Evolutionary conservation across 2,888 invertebrate genomes (phyloP).

Genomic region (Busseola fusca): DNA sequence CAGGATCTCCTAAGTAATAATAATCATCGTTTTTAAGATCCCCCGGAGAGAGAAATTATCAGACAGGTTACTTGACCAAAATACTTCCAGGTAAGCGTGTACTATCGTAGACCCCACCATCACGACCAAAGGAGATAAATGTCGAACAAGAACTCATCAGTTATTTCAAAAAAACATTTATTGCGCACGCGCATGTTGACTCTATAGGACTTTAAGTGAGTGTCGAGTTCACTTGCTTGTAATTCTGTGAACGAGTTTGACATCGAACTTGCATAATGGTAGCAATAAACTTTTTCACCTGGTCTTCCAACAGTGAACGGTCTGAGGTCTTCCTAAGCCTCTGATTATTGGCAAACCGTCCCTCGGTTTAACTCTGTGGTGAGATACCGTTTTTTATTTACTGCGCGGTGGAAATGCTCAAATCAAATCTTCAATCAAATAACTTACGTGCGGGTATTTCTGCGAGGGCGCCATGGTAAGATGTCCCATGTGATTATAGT

Average conservation of each 20-base stretch:
- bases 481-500: constrained; percentile 88
- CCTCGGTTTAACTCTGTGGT: background rate
- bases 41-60: background rate
- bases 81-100: background rate
- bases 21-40: background rate
- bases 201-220: background rate
- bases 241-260: background rate
- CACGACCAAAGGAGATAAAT: background rate
- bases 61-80: background rate
- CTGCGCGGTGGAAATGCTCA: no score
- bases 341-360: background rate
- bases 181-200: background rate
- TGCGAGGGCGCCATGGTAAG: constrained; percentile 88
- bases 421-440: no score
- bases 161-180: background rate
- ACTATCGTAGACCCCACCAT: background rate
- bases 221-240: background rate
- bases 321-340: background rate
- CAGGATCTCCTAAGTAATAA: background rate
- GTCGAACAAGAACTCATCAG: background rate
- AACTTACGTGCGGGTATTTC: constrained; percentile 87
- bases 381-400: background rate
- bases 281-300: background rate
- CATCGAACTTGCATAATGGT: background rate
- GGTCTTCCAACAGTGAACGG: background rate